Evolutionary conservation across 2,797 vertebrate genomes (phyloP), one percentile per base, ranked within the genome.

Genomic region (Esox masquinongy): DNA sequence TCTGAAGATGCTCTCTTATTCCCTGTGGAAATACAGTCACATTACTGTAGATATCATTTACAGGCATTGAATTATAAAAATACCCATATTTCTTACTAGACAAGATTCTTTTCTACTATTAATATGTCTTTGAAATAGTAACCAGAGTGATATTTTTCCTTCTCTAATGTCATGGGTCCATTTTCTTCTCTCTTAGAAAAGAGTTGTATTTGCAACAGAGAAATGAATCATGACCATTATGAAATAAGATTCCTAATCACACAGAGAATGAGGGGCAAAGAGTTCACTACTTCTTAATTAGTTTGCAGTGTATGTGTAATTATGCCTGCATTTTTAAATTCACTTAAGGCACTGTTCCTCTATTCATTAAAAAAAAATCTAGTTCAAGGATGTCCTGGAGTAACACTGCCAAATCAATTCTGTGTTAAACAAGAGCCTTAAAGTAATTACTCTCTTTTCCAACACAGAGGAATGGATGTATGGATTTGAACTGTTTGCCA

Each of bases 251-350:
- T 81, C 36, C 31, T 88, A 90, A 91, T 92, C 90, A 91, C 78
- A 82, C 79, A 29, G 64, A 88, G 87, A 91, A 85, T 19, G 82
- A 85, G 88, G 84, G 91, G 81, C 77, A 81, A 73, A 75, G 81
- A 90, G 90, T 91, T 92, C 92, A 90, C 79, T 36, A 80, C 74
- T 87, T 91, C 89, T 89, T 93, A 91, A 93, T 93, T 92, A 93
- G 90, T 91, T 92, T 92, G 90, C 88, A 78, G 84, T 90, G 80
- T 87, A 88, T 86, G 81, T 88, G 84, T 93, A 92, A 93, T 94
- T 92, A 93, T 90, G 90, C 83, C 85, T 90, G 89, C 90, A 90
- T 94, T 92, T 91, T 92, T 91, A 90, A 93, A 92, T 88, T 90
- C 88, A 90, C 88, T 93, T 86, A 84, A 86, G 91, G 92, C 91